These are phyloP conservation scores for Nomada ruficornis DNA, from an alignment of 2,888 invertebrate species.

Conservation along the genomic window DNA sequence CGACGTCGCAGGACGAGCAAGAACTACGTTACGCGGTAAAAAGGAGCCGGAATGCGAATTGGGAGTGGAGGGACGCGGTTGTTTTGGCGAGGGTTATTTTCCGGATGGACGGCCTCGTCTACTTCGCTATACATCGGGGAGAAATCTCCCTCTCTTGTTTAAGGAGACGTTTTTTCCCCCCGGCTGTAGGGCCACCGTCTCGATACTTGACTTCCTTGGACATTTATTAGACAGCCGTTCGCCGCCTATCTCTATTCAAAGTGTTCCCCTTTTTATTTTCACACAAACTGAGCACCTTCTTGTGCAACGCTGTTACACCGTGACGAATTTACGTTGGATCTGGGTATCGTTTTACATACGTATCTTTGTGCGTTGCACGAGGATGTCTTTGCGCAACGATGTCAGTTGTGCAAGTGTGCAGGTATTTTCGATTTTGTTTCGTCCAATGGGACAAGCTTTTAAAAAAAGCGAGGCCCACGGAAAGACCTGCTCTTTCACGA, in stretches of 20 bases:
- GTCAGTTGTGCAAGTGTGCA: background rate
- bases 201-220: conserved; percentile 66
- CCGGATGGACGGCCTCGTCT: conserved; percentile 78
- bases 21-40: conserved; percentile 57
- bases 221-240: conserved; percentile 79
- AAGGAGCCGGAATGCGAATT: conserved; percentile 56
- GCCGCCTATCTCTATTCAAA: conserved; percentile 28
- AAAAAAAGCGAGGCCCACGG: too few relatives aligned
- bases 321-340: background rate
- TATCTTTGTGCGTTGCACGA: conserved; percentile 2
- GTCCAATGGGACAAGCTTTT: background rate
- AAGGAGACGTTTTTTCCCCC: conserved; percentile 55
- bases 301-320: background rate
- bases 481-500: too few relatives aligned
- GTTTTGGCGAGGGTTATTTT: conserved; percentile 82
- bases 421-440: background rate
- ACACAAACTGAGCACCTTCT: background rate
- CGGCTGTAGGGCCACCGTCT: conserved; percentile 44
- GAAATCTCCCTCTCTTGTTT: conserved; percentile 58
- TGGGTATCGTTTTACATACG: conserved; percentile 6
- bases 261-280: background rate
- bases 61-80: conserved; percentile 65
- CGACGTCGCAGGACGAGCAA: conserved; percentile 39
- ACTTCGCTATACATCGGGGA: conserved; percentile 63
- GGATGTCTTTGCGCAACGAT: background rate